These are phyloP conservation scores for Thymallus thymallus DNA, from an alignment of 2,113 vertebrate genomes.

Conservation along the genomic window DNA sequence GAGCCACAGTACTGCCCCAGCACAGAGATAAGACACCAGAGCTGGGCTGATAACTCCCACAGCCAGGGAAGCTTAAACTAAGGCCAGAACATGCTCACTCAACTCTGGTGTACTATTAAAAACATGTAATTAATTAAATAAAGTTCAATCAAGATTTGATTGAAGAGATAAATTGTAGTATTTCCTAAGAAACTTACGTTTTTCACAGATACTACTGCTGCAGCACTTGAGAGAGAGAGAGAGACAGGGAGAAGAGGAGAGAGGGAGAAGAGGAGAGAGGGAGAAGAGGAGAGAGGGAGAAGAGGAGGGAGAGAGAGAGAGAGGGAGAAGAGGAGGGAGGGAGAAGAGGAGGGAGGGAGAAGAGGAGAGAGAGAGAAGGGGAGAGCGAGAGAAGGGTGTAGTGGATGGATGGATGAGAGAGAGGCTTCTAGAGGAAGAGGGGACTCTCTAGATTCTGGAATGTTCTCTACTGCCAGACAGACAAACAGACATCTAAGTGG, in stretches of 20 bases:
- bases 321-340: background rate
- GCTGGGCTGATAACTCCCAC: conserved; percentile 12
- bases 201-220: background rate
- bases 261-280: background rate
- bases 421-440: too few relatives aligned
- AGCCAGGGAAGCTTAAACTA: background rate
- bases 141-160: too few relatives aligned
- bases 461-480: too few relatives aligned
- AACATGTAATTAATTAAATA: too few relatives aligned
- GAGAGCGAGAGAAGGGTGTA: background rate
- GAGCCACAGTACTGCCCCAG: background rate
- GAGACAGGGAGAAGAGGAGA: background rate
- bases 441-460: too few relatives aligned
- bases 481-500: too few relatives aligned
- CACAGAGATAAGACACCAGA: conserved; percentile 28
- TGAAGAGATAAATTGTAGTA: too few relatives aligned
- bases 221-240: background rate
- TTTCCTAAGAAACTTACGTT: too few relatives aligned
- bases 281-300: background rate
- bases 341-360: background rate
- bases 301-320: background rate
- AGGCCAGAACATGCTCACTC: background rate
- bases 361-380: background rate
- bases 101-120: background rate
- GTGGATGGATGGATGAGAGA: background rate